Conservation (phyloP, 2,113 vertebrate species). For the Plestiodon gilberti region DNA sequence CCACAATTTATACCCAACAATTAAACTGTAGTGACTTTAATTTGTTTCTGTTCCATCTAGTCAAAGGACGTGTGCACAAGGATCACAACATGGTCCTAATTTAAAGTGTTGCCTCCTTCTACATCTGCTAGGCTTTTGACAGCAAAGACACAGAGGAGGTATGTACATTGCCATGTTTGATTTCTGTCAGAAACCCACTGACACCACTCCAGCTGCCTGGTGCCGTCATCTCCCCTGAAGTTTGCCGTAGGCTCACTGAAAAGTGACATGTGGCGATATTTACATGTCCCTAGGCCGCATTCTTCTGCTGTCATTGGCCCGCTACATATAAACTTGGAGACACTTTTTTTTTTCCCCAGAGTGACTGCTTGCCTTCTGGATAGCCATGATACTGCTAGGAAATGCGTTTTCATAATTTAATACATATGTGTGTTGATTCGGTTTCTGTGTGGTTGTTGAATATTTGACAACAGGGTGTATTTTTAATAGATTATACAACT, state of each 20-base stretch:
- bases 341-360: background rate
- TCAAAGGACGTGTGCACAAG: background rate
- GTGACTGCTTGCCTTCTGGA: conserved; percentile 11
- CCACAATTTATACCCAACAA: background rate
- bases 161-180: conserved; percentile 49
- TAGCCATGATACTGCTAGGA: background rate
- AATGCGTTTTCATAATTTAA: conserved; percentile 36
- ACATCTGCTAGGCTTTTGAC: conserved; percentile 18
- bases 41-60: background rate
- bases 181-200: conserved; percentile 59
- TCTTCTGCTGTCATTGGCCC: conserved; percentile 28
- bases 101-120: conserved; percentile 16
- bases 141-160: conserved; percentile 31
- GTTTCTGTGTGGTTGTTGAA: background rate
- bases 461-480: conserved; percentile 17
- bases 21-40: conserved; percentile 7
- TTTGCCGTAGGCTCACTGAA: conserved; percentile 31
- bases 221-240: conserved; percentile 49
- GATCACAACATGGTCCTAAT: background rate
- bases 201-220: conserved; percentile 37
- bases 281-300: conserved; percentile 39
- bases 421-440: conserved; percentile 13
- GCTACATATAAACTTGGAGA: conserved; percentile 26
- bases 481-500: conserved; percentile 4
- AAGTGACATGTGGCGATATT: conserved; percentile 55